Base-by-base conservation (phyloP, 2,113 vertebrate genomes). In the Ammodytes marinus region DNA sequence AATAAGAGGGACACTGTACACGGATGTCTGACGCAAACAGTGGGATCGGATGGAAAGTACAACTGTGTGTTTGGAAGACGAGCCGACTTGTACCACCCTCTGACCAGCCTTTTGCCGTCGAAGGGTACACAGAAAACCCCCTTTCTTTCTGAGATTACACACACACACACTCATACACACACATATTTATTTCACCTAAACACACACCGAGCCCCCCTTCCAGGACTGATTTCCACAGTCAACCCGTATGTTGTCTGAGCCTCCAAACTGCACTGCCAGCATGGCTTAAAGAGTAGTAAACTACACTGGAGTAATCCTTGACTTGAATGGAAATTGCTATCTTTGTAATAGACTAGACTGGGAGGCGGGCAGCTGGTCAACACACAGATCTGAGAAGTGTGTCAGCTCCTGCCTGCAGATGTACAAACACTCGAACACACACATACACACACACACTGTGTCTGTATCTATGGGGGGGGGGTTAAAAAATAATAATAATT, bases 231-330 rank as follows among this genome's bases (percentile, higher is more conserved):
- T 87, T 91, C 82, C 68, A 47, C 71, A 81, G 86, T 86, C 87
- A 74, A 87, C 82, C 82, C n/a, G 10, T 86, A 69, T 79, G 85
- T 87, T 89, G 87, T 89, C 84, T 80, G 84, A 89, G 88, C 73
- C 87, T 88, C 86, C 83, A 89, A 87, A 86, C 86, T 91, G 92
- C 89, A 90, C 90, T 89, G 92, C 90, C 90, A 76, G 89, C 86
- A 89, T 89, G 91, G 91, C 88, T 90, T 90, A 69, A 84, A 77
- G 79, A 90, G 80, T 82, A 89, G 80, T 83, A 79, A 47, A 77
- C 83, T n/a, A 86, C 84, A 85, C 87, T 87, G 79, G 81, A 87
- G 75, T 88, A 87, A 83, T 83, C 86, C 78, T 83, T 66, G 71
- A 93, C 87, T 89, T 83, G 81, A 92, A 80, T 66, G 65, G 70